phyloP scores from a whole-genome alignment of 23 tunicate species.

The Ciona savignyi region DNA sequence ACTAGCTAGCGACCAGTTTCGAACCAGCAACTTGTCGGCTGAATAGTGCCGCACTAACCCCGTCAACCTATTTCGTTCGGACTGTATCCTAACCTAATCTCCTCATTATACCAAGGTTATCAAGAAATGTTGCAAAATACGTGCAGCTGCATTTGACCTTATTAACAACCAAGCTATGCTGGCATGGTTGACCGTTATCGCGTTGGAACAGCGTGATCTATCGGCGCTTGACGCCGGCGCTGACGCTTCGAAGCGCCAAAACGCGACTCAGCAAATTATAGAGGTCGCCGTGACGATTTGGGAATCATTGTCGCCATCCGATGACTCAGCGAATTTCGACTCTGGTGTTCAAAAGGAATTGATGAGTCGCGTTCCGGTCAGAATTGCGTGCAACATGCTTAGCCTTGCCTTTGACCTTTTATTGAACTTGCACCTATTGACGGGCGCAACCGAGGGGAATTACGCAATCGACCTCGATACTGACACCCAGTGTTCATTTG shows the following conservation, averaged over 20 bases:
- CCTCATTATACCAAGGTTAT: slow-evolving; percentile 17
- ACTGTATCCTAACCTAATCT: too few relatives aligned
- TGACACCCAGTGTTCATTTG: not conserved
- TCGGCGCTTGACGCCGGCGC: slow-evolving; percentile 7
- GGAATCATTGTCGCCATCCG: not conserved
- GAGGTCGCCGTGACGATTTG: slow-evolving; percentile 2
- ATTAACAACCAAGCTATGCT: slow-evolving; percentile 37
- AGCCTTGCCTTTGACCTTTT: not conserved
- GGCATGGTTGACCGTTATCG: slow-evolving; percentile 31
- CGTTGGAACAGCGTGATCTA: slow-evolving; percentile 5
- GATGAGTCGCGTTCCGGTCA: not conserved
- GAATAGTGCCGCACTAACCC: not conserved
- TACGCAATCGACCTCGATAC: not conserved
- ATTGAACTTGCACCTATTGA: not conserved
- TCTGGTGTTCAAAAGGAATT: not conserved
- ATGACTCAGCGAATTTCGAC: not conserved
- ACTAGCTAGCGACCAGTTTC: too few relatives aligned
- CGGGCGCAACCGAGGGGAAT: not conserved
- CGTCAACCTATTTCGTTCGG: not conserved
- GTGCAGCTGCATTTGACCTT: slow-evolving; percentile 37
- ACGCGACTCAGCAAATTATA: slow-evolving; percentile 9
- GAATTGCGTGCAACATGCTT: not conserved
- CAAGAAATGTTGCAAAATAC: slow-evolving; percentile 23
- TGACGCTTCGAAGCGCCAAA: slow-evolving; percentile 14
- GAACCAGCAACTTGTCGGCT: too few relatives aligned